These are phyloP conservation scores for Hiodon tergisus DNA, from an alignment of 2,113 vertebrate genomes.

Conservation along the genomic window DNA sequence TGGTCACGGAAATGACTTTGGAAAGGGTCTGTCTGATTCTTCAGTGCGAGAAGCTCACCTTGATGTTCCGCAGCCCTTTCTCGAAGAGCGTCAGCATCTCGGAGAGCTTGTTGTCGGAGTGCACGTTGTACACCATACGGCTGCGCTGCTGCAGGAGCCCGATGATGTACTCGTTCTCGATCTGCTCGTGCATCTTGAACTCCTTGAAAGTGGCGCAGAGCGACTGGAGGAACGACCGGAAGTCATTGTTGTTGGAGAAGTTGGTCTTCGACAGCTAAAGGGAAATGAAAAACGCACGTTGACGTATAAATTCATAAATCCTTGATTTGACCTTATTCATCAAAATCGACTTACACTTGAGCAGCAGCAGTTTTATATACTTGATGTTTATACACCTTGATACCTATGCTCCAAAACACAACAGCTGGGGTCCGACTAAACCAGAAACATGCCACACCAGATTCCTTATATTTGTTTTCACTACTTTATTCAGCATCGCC, in stretches of 20 bases:
- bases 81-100: slow-evolving; percentile 97
- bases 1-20: too few species aligned
- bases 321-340: not conserved
- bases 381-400: too few species aligned
- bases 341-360: not conserved
- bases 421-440: too few species aligned
- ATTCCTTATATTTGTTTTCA: too few species aligned
- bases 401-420: too few species aligned
- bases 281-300: not conserved
- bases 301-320: not conserved
- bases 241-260: slow-evolving; percentile 97
- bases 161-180: slow-evolving; percentile 97
- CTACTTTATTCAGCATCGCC: too few species aligned
- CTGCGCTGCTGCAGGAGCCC: slow-evolving; percentile 88
- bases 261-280: slow-evolving; percentile 94
- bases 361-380: too few species aligned
- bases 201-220: slow-evolving; percentile 94
- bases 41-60: slow-evolving; percentile 61
- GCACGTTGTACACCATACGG: slow-evolving; percentile 87
- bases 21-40: too few species aligned
- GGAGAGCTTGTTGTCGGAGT: slow-evolving; percentile 94
- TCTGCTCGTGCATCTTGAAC: slow-evolving; percentile 98
- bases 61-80: slow-evolving; percentile 87
- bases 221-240: slow-evolving; percentile 90
- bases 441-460: too few species aligned